Conservation (phyloP, 37 sponge, comb jelly and placozoan genomes). For the Aplysina aerophoba region DNA sequence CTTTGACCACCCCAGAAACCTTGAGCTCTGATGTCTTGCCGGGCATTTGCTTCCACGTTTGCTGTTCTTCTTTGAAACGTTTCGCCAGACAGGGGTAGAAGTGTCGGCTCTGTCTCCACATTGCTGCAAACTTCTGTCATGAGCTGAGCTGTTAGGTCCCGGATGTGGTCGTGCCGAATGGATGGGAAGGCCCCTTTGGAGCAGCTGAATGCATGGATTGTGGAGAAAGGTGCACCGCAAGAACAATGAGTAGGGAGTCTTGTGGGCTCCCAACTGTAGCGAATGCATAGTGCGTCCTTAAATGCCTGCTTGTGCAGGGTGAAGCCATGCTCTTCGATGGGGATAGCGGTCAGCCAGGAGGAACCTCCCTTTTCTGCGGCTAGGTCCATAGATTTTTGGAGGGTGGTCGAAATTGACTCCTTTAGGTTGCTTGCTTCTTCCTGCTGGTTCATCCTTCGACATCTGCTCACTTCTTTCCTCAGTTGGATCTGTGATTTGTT, state of each 20-base stretch:
- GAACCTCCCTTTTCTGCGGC: conserved; percentile 25
- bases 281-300: conserved; percentile 19
- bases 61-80: no score
- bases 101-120: no score
- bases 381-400: conserved; percentile 21
- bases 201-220: conserved; percentile 19
- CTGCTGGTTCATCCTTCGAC: conserved; percentile 8
- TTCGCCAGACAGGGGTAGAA: no score
- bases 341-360: conserved; percentile 12
- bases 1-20: no score
- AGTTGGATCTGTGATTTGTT: conserved; percentile 22
- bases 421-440: conserved; percentile 16
- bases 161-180: conserved; percentile 11
- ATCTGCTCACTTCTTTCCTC: conserved; percentile 15
- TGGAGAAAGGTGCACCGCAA: conserved; percentile 21
- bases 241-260: conserved; percentile 17
- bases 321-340: conserved; percentile 11
- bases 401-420: conserved; percentile 12
- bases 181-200: conserved; percentile 15
- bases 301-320: conserved; percentile 29
- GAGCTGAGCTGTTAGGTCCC: no score
- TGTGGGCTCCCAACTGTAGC: conserved; percentile 21
- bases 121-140: no score
- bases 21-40: no score
- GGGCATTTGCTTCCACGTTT: no score